Conservation (phyloP, 2,113 vertebrate species). For the Otus sunia region DNA sequence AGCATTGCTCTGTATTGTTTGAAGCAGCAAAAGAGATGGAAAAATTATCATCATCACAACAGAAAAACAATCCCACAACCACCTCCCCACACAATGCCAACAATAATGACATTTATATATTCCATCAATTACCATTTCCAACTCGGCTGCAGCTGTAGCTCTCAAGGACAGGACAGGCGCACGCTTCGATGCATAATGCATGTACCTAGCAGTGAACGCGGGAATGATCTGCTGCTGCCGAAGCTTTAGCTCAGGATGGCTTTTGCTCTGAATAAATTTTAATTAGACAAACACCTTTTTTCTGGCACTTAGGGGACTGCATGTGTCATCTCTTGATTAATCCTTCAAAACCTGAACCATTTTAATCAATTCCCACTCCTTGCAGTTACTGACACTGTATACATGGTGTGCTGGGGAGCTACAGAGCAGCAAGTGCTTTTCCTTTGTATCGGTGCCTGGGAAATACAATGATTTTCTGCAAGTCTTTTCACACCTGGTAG, state of each 20-base stretch:
- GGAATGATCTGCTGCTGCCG: background rate
- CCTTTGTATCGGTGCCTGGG: background rate
- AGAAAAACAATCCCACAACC: background rate
- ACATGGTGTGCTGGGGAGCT: background rate
- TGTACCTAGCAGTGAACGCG: background rate
- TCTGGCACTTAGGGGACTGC: slow-evolving; percentile 29
- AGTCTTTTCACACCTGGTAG: slow-evolving; percentile 26
- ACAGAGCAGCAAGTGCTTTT: background rate
- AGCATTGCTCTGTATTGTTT: background rate
- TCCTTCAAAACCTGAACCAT: slow-evolving; percentile 55
- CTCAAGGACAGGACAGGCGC: slow-evolving; percentile 27
- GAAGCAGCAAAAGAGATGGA: background rate
- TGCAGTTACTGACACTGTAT: background rate
- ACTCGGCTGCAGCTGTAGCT: slow-evolving; percentile 52
- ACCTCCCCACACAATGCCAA: background rate
- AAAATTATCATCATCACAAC: background rate
- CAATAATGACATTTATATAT: slow-evolving; percentile 62
- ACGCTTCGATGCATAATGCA: slow-evolving; percentile 51
- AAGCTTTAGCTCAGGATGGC: background rate
- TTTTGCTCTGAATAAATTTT: slow-evolving; percentile 63
- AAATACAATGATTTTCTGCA: slow-evolving; percentile 9
- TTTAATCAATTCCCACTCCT: slow-evolving; percentile 49
- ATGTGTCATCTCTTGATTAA: slow-evolving; percentile 62
- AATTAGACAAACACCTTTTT: slow-evolving; percentile 64
- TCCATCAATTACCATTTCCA: slow-evolving; percentile 48